Evolutionary conservation across 2,113 vertebrate species (phyloP).

Genomic region (Arizona elegans): DNA sequence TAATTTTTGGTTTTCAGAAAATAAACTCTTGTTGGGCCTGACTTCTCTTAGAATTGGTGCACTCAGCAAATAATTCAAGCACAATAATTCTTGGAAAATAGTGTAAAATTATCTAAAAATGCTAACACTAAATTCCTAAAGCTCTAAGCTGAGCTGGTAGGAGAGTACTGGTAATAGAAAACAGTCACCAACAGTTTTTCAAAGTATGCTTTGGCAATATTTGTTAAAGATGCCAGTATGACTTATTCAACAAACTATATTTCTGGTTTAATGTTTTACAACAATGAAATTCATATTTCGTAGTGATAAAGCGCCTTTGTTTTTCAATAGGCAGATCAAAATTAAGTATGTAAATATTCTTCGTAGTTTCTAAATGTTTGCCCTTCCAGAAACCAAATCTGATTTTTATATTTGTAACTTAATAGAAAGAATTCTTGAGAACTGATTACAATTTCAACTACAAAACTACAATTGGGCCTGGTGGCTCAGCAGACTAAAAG

Average conservation of each 20-base stretch:
- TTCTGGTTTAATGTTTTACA: neutral
- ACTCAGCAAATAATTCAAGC: neutral
- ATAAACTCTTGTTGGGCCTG: neutral
- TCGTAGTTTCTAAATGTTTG: neutral
- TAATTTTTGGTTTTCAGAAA: neutral
- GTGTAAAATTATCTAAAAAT: neutral
- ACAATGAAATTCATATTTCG: neutral
- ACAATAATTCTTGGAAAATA: neutral
- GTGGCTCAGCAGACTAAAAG: no score
- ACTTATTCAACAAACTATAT: neutral
- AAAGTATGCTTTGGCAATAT: neutral
- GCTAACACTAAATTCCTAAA: neutral
- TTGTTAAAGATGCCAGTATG: neutral
- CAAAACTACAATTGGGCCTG: no score
- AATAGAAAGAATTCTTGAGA: neutral
- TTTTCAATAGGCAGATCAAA: neutral
- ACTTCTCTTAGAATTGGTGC: neutral
- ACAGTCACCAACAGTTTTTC: neutral
- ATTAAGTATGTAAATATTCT: neutral
- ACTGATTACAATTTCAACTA: neutral
- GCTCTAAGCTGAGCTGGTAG: neutral
- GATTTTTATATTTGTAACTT: neutral
- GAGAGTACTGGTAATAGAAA: neutral
- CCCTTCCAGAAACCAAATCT: neutral
- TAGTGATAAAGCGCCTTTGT: neutral